Evolutionary conservation across 2,888 invertebrate species (phyloP).

Genomic region (Scaptomyza reducta): DNA sequence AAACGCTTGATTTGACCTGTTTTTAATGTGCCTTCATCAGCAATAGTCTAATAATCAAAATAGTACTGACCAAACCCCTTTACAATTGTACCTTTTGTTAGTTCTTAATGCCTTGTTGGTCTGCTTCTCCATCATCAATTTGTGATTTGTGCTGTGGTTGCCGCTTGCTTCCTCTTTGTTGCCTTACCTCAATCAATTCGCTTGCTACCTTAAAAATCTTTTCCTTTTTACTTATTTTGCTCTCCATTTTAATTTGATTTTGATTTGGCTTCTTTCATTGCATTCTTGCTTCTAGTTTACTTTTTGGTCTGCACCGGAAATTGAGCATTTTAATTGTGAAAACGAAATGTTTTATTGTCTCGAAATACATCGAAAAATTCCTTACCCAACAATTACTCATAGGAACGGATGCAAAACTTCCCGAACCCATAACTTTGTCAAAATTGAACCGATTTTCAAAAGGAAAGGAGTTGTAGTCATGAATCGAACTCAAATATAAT

Average conservation of each 20-base stretch:
- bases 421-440: too few species aligned
- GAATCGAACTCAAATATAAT: too few species aligned
- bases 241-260: conserved; percentile 70
- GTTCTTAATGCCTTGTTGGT: neutral
- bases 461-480: too few species aligned
- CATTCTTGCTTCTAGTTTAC: neutral
- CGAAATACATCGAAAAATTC: too few species aligned
- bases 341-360: neutral
- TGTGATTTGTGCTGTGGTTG: neutral
- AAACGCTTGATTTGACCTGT: neutral
- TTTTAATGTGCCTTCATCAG: neutral
- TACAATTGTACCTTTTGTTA: neutral
- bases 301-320: conserved; percentile 44
- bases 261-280: conserved; percentile 46
- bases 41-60: neutral
- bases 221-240: conserved; percentile 18
- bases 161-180: neutral
- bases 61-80: neutral
- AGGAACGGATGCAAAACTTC: too few species aligned
- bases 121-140: neutral
- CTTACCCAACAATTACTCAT: too few species aligned
- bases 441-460: too few species aligned
- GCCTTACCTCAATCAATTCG: conserved; percentile 4
- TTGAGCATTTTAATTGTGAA: conserved; percentile 47
- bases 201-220: conserved; percentile 18